Percentiles rank a stretch among this genome's conserved stretches.
phyloP scores from a whole-genome alignment of 2,888 invertebrate genomes.

The Drosophila stalkeri region DNA sequence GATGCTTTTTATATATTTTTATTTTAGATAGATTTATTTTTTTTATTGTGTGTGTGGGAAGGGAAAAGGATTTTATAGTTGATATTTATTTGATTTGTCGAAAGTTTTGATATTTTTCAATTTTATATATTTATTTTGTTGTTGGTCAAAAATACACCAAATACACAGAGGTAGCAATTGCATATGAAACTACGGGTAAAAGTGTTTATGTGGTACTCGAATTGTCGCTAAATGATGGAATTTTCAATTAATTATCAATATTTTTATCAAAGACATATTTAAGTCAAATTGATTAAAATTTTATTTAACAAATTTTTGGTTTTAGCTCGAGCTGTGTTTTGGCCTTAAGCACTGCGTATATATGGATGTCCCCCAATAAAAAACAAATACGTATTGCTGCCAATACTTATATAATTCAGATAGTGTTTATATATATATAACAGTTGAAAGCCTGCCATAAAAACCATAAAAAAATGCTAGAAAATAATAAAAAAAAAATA shows the following conservation, averaged over 20 bases:
- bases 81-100: constrained; percentile 47
- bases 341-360: constrained; percentile 13
- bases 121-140: background rate
- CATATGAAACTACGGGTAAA: background rate
- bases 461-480: constrained; percentile 20
- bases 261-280: background rate
- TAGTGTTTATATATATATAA: constrained; percentile 8
- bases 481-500: constrained; percentile 29
- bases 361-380: background rate
- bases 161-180: constrained; percentile 17
- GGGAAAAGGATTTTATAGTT: constrained; percentile 62
- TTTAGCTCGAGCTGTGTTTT: constrained; percentile 24
- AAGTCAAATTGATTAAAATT: background rate
- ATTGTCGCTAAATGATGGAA: background rate
- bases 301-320: background rate
- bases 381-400: background rate
- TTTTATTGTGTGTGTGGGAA: constrained; percentile 17
- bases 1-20: constrained; percentile 52
- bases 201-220: background rate
- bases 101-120: constrained; percentile 3
- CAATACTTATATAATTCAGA: constrained; percentile 12
- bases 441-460: constrained; percentile 20
- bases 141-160: background rate
- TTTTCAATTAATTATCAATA: background rate
- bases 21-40: constrained; percentile 7